These are phyloP conservation scores for Toxonevra muliebris DNA, from an alignment of 2,888 invertebrate species.

Conservation along the genomic window DNA sequence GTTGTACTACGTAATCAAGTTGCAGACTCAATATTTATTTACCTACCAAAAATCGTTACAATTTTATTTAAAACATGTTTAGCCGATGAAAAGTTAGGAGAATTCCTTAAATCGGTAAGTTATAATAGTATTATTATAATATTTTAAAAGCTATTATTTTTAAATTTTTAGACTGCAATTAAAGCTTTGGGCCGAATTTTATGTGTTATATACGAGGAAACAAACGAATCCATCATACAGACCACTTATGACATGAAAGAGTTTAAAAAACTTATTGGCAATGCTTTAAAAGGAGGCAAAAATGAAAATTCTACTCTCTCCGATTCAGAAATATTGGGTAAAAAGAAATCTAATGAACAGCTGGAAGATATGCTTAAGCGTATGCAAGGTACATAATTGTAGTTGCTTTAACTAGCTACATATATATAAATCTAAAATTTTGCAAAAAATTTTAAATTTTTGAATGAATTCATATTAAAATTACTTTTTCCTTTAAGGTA, in stretches of 20 bases:
- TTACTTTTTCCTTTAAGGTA: background rate
- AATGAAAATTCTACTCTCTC: background rate
- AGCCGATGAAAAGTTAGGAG: constrained; percentile 69
- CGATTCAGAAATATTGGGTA: constrained; percentile 46
- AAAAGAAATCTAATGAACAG: constrained; percentile 42
- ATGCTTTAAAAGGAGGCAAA: background rate
- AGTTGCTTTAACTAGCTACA: no score
- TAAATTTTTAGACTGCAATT: constrained; percentile 48
- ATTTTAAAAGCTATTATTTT: background rate
- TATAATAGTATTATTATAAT: background rate
- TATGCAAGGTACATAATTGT: constrained; percentile 45
- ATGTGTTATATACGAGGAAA: constrained; percentile 60
- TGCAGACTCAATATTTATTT: constrained; percentile 69
- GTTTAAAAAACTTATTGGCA: constrained; percentile 44
- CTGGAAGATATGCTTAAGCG: constrained; percentile 47
- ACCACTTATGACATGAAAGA: constrained; percentile 45
- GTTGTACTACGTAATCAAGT: constrained; percentile 67
- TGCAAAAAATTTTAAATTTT: no score
- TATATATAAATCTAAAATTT: no score
- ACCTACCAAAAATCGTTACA: constrained; percentile 70
- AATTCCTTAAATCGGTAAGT: constrained; percentile 69
- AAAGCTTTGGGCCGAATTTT: constrained; percentile 57
- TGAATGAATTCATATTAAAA: no score
- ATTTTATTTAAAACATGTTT: constrained; percentile 66
- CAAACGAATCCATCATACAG: constrained; percentile 48